Percentiles rank a stretch among this genome's conserved stretches.
Conservation (phyloP, 2,797 vertebrate genomes). For the Arrhamphus sclerolepis region DNA sequence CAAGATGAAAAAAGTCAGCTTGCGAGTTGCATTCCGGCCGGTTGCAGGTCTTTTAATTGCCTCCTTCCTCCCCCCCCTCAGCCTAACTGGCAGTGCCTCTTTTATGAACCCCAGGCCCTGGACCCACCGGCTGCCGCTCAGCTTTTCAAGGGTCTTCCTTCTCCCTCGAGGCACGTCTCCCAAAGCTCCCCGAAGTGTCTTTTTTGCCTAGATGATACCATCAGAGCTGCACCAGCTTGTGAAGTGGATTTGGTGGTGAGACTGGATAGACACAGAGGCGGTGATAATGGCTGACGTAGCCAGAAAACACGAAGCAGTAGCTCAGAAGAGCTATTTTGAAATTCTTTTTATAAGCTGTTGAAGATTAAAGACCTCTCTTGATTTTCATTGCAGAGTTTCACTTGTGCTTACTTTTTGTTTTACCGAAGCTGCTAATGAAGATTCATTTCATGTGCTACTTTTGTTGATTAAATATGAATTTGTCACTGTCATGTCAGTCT, state of each 20-base stretch:
- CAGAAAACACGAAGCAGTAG: too few species aligned
- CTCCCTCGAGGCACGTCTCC: slow-evolving; percentile 47
- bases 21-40: slow-evolving; percentile 82
- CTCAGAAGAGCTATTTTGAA: background rate
- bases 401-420: slow-evolving; percentile 31
- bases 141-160: slow-evolving; percentile 65
- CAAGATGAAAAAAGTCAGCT: slow-evolving; percentile 88
- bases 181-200: slow-evolving; percentile 21
- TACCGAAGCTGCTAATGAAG: slow-evolving; percentile 73
- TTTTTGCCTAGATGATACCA: slow-evolving; percentile 27
- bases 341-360: background rate
- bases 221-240: slow-evolving; percentile 11
- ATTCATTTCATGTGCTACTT: slow-evolving; percentile 77
- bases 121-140: slow-evolving; percentile 64
- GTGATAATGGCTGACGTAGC: too few species aligned
- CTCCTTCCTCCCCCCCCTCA: slow-evolving; percentile 85
- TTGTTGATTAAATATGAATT: slow-evolving; percentile 80
- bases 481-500: slow-evolving; percentile 72
- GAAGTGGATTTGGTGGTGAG: slow-evolving; percentile 3
- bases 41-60: slow-evolving; percentile 90
- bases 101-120: slow-evolving; percentile 86
- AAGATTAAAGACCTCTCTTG: too few species aligned
- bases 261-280: too few species aligned
- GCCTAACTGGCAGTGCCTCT: slow-evolving; percentile 82
- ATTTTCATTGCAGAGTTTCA: slow-evolving; percentile 28